Percentiles rank a stretch among this genome's conserved stretches.
Conservation (phyloP, 2,797 vertebrate species). For the Neomorphus geoffroyi region DNA sequence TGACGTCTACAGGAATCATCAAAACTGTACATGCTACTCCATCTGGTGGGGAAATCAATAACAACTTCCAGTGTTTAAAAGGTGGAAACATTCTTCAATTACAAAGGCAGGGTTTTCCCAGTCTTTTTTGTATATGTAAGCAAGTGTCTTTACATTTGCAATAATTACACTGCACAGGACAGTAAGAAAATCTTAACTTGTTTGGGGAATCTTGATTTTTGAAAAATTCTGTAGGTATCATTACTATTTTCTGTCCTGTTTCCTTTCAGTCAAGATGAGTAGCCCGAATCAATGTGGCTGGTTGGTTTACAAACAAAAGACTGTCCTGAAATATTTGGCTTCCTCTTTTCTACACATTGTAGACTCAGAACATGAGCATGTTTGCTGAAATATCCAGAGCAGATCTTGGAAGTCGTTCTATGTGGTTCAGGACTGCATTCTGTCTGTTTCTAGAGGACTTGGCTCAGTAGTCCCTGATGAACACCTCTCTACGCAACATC, state of each 20-base stretch:
- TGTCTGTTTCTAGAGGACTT: background rate
- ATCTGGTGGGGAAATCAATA: slow-evolving; percentile 65
- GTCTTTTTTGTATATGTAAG: background rate
- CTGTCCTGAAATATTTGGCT: background rate
- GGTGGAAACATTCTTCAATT: background rate
- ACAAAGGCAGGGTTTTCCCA: background rate
- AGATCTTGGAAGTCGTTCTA: background rate
- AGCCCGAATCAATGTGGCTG: background rate
- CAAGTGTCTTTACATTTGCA: background rate
- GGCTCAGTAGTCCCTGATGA: background rate
- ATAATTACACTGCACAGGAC: background rate
- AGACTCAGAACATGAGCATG: background rate
- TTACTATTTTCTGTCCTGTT: background rate
- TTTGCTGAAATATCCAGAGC: background rate
- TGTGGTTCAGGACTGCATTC: background rate
- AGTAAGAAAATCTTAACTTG: background rate
- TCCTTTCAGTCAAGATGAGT: background rate
- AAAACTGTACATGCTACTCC: slow-evolving; percentile 56
- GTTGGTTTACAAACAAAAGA: background rate
- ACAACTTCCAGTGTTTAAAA: slow-evolving; percentile 12
- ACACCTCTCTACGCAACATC: rapidly evolving
- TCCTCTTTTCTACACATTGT: background rate
- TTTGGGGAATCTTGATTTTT: background rate
- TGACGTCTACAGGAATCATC: background rate
- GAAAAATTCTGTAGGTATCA: background rate